A percentile compares a stretch with the other conserved stretches of the same genome.
Evolutionary conservation across 2,113 vertebrate genomes (phyloP).

Genomic region (Callaeas wilsoni): DNA sequence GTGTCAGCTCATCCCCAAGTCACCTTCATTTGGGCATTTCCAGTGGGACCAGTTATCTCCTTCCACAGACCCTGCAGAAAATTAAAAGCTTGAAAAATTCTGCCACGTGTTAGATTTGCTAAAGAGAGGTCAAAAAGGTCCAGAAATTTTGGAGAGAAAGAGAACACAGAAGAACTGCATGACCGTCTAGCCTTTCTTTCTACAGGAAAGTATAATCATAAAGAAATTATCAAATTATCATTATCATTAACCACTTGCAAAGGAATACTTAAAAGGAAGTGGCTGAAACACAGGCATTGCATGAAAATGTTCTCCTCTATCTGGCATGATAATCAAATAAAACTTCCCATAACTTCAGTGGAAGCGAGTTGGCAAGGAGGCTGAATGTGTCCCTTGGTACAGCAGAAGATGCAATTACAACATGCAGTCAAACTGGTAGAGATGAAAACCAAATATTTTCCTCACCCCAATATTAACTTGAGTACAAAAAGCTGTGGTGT

Average conservation of each 20-base stretch:
- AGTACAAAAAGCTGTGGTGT: background rate
- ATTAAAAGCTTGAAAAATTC: background rate
- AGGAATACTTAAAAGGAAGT: background rate
- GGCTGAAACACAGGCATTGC: background rate
- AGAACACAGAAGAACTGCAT: background rate
- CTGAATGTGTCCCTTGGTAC: background rate
- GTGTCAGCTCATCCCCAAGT: background rate
- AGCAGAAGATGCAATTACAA: background rate
- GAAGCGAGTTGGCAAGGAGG: background rate
- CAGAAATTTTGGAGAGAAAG: background rate
- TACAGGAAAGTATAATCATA: background rate
- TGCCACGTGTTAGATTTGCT: background rate
- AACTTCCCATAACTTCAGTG: background rate
- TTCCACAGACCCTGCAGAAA: background rate
- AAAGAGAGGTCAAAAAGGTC: background rate
- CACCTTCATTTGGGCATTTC: background rate
- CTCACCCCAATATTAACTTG: background rate
- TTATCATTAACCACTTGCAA: background rate
- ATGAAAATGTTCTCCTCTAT: background rate
- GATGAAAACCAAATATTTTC: conserved; percentile 11
- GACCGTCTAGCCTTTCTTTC: background rate
- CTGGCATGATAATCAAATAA: background rate
- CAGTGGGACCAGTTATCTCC: background rate
- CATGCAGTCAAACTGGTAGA: background rate
- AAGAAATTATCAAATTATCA: background rate